Evolutionary conservation across 1,140 invertebrate species (phyloP).

Genomic region (Drosophila ironensis): DNA sequence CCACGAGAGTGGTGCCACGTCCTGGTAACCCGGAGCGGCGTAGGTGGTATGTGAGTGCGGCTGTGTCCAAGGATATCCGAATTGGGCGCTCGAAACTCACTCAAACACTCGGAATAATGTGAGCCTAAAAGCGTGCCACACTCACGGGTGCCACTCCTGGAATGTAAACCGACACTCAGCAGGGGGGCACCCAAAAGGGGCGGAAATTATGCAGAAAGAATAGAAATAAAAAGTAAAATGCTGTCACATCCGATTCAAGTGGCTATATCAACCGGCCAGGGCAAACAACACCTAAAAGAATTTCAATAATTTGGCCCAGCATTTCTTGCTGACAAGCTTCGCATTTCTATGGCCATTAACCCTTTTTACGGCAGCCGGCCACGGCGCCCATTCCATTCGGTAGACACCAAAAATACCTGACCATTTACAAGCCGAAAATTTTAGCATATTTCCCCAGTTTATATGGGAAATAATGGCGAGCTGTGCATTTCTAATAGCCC

Average conservation of each 20-base stretch:
- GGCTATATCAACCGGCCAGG: constrained; percentile 58
- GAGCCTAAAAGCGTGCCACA: constrained; percentile 60
- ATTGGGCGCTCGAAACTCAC: constrained; percentile 60
- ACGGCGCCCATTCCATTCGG: background rate
- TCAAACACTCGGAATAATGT: constrained; percentile 74
- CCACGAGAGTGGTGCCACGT: constrained; percentile 13
- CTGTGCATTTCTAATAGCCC: constrained; percentile 76
- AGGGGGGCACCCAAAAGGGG: background rate
- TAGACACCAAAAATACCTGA: constrained; percentile 34
- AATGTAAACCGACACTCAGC: constrained; percentile 37
- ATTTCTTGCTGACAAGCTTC: constrained; percentile 73
- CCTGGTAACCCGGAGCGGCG: too few species aligned
- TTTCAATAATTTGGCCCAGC: constrained; percentile 69
- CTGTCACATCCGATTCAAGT: constrained; percentile 75
- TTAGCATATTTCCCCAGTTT: constrained; percentile 74
- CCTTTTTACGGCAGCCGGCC: constrained; percentile 52
- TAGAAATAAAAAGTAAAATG: constrained; percentile 66
- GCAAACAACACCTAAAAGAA: constrained; percentile 59
- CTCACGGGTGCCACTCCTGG: background rate
- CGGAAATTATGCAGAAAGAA: constrained; percentile 61
- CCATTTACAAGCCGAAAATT: constrained; percentile 20
- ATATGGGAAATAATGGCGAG: constrained; percentile 71
- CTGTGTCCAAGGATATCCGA: constrained; percentile 39
- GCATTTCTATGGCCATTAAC: constrained; percentile 74
- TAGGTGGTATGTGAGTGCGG: too few species aligned